These are phyloP conservation scores for Prorops nasuta DNA, from an alignment of 1,140 invertebrate species.

Conservation along the genomic window DNA sequence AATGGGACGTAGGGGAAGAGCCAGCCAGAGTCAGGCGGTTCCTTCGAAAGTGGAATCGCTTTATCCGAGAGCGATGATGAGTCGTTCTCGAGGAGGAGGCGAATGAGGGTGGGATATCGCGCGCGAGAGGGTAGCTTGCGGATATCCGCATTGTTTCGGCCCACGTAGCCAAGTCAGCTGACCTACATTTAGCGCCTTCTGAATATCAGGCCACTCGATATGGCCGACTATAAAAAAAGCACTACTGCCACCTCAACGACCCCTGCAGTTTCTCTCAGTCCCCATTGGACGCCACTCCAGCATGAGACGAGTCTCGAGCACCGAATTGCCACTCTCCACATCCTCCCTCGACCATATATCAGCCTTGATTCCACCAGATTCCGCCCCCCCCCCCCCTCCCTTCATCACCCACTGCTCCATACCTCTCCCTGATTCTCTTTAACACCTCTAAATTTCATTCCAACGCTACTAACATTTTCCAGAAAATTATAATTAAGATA, in stretches of 20 bases:
- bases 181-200: conserved; percentile 32
- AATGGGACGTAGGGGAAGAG: neutral
- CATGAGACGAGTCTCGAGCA: too few relatives aligned
- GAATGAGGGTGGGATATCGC: conserved; percentile 8
- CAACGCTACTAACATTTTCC: too few relatives aligned
- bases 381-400: too few relatives aligned
- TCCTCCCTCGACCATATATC: too few relatives aligned
- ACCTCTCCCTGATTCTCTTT: too few relatives aligned
- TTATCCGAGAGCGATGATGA: conserved; percentile 3
- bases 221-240: conserved; percentile 28
- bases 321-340: too few relatives aligned
- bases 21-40: conserved; percentile 6
- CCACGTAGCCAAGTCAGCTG: conserved; percentile 41
- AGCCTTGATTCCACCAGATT: too few relatives aligned
- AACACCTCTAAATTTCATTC: too few relatives aligned
- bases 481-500: too few relatives aligned
- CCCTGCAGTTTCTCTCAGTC: too few relatives aligned
- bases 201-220: conserved; percentile 28
- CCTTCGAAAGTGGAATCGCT: conserved; percentile 2
- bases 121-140: conserved; percentile 21
- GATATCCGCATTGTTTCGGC: conserved; percentile 44
- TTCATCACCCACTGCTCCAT: too few relatives aligned
- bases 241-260: conserved; percentile 15
- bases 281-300: too few relatives aligned
- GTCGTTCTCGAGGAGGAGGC: conserved; percentile 2